These are phyloP conservation scores for Carassius gibelio DNA, from an alignment of 2,113 vertebrate genomes.

Conservation along the genomic window DNA sequence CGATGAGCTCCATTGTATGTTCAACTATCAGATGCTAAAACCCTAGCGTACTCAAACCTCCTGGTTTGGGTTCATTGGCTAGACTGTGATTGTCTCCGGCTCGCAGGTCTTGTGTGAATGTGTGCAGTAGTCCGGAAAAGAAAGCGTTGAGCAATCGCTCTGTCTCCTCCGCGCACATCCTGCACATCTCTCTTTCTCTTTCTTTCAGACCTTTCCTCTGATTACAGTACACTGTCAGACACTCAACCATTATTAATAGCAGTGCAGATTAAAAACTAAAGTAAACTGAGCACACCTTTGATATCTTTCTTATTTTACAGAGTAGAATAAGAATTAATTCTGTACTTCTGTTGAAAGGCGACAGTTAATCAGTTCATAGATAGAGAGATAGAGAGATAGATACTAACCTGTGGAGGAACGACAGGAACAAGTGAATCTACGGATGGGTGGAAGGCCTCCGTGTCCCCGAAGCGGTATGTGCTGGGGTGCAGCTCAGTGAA, in stretches of 20 bases:
- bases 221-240: background rate
- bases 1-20: background rate
- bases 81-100: background rate
- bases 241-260: background rate
- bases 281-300: background rate
- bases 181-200: constrained; percentile 38
- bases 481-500: constrained; percentile 86
- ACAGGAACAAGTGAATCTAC: constrained; percentile 72
- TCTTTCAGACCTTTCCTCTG: background rate
- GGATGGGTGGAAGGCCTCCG: constrained; percentile 80
- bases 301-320: background rate
- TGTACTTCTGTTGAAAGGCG: background rate
- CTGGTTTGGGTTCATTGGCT: background rate
- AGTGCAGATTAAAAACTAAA: background rate
- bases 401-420: constrained; percentile 54
- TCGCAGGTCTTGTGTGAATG: background rate
- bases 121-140: constrained; percentile 56
- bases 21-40: background rate
- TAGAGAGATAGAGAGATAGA: background rate
- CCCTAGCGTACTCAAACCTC: background rate
- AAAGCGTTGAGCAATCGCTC: constrained; percentile 58
- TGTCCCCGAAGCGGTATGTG: constrained; percentile 81
- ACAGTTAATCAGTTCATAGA: background rate
- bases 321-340: background rate
- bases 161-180: constrained; percentile 42